Evolutionary conservation across 2,797 vertebrate species (phyloP).

Genomic region (Dipus sagitta): DNA sequence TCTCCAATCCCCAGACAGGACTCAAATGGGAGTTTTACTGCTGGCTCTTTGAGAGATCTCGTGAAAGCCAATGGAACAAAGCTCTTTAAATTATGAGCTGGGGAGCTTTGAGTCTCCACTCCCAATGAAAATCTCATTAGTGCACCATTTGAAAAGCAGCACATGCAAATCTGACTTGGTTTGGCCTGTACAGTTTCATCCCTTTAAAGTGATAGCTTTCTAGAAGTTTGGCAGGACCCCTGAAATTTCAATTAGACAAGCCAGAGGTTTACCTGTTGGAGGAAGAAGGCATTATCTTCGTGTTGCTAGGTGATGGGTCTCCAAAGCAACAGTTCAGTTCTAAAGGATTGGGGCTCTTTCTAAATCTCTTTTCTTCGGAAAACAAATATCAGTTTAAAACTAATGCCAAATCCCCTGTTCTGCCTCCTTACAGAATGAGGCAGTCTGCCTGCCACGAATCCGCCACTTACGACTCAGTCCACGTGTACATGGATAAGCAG

Average conservation of each 20-base stretch:
- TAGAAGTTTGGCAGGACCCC: conserved; percentile 62
- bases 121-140: conserved; percentile 79
- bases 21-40: conserved; percentile 55
- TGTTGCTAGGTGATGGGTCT: conserved; percentile 78
- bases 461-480: background rate
- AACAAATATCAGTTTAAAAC: conserved; percentile 71
- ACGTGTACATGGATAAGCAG: background rate
- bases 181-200: conserved; percentile 66
- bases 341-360: conserved; percentile 64
- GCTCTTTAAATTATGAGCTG: conserved; percentile 53
- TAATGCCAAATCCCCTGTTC: conserved; percentile 39
- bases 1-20: conserved; percentile 71
- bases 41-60: conserved; percentile 43
- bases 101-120: conserved; percentile 29
- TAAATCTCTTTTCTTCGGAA: conserved; percentile 69
- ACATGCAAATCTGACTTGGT: conserved; percentile 68
- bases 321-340: conserved; percentile 59
- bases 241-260: conserved; percentile 81
- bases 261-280: conserved; percentile 72
- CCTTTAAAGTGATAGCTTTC: conserved; percentile 67
- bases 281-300: conserved; percentile 50
- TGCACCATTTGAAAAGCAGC: conserved; percentile 59
- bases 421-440: conserved; percentile 36
- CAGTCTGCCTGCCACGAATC: background rate
- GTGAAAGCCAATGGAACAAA: conserved; percentile 52